A percentile compares a stretch with the other conserved stretches of the same genome.
Evolutionary conservation across 2,888 invertebrate species (phyloP).

Genomic region (Hypselothyrea guttata): DNA sequence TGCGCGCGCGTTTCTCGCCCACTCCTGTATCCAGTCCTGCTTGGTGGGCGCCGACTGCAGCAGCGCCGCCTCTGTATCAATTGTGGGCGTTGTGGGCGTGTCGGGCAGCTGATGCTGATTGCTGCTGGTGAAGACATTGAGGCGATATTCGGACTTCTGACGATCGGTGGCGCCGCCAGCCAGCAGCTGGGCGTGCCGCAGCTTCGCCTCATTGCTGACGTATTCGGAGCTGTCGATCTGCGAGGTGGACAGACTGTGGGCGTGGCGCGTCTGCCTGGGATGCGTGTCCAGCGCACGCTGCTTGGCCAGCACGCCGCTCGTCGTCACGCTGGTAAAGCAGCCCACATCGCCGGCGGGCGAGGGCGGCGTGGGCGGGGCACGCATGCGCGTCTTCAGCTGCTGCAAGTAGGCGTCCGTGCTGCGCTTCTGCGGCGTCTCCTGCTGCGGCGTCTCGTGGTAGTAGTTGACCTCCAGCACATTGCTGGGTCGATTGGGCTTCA

Average conservation of each 20-base stretch:
- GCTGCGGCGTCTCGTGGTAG: constrained; percentile 83
- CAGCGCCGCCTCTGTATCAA: constrained; percentile 75
- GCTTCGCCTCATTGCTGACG: constrained; percentile 81
- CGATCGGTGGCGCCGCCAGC: constrained; percentile 80
- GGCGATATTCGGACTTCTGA: constrained; percentile 81
- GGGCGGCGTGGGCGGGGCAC: constrained; percentile 56
- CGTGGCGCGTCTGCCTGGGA: constrained; percentile 83
- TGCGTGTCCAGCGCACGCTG: constrained; percentile 82
- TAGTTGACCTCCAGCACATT: constrained; percentile 86
- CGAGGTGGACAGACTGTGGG: constrained; percentile 86
- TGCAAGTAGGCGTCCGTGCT: constrained; percentile 84
- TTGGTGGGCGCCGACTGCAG: constrained; percentile 81
- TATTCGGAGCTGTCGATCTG: constrained; percentile 87
- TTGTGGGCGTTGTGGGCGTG: constrained; percentile 73
- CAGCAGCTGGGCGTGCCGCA: constrained; percentile 70
- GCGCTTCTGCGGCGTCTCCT: constrained; percentile 43
- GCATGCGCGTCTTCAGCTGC: constrained; percentile 85
- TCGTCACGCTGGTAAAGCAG: constrained; percentile 88
- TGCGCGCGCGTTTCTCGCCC: constrained; percentile 85
- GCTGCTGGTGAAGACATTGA: constrained; percentile 80
- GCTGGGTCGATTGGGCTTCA: constrained; percentile 80
- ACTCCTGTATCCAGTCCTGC: constrained; percentile 85
- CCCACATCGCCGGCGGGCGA: constrained; percentile 82
- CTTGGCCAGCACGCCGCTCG: constrained; percentile 87
- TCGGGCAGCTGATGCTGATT: constrained; percentile 67